Evolutionary conservation across 2,797 vertebrate genomes (phyloP).

Genomic region (Nyctalus aviator): DNA sequence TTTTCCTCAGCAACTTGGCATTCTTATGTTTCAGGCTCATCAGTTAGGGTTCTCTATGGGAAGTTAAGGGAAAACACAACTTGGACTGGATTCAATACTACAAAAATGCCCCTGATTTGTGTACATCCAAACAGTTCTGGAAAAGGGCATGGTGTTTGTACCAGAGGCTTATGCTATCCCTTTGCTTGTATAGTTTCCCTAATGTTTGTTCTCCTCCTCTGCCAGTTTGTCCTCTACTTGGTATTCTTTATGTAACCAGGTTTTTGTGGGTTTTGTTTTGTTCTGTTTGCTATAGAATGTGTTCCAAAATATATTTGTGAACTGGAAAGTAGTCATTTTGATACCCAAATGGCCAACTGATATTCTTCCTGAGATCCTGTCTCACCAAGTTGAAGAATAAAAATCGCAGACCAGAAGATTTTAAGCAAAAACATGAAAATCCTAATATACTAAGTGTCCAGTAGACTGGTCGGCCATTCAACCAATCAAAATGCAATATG

Average conservation of each 20-base stretch:
- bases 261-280: not conserved
- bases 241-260: not conserved
- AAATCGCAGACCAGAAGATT: no score
- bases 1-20: not conserved
- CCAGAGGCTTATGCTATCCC: not conserved
- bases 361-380: no score
- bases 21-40: not conserved
- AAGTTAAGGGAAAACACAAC: not conserved
- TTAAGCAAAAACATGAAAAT: no score
- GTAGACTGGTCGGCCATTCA: accelerated
- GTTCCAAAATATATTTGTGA: not conserved
- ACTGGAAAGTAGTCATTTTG: not conserved
- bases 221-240: not conserved
- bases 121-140: not conserved
- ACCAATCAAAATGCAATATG: no score
- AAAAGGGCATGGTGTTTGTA: not conserved
- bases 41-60: not conserved
- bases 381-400: no score
- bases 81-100: not conserved
- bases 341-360: no score
- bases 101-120: not conserved
- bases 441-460: no score
- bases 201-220: not conserved
- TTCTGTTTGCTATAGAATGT: not conserved
- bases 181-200: not conserved